Percentiles rank a stretch among this genome's conserved stretches.
Evolutionary conservation across 2,888 invertebrate species (phyloP).

Genomic region (Cactoblastis cactorum): DNA sequence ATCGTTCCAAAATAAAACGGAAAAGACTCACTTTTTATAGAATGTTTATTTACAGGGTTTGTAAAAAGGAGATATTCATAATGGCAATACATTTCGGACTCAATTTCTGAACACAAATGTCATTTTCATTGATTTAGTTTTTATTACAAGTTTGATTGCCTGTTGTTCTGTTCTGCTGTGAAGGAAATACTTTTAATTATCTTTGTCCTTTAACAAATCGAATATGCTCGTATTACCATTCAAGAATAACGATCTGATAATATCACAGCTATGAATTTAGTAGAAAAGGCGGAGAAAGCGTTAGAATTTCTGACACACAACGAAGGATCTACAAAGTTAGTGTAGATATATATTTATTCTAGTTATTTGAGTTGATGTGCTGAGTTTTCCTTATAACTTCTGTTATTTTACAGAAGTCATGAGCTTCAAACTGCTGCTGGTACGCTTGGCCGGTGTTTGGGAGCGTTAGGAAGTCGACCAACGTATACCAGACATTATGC

Average conservation of each 20-base stretch:
- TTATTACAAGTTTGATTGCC: slow-evolving; percentile 41
- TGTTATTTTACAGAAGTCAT: slow-evolving; percentile 51
- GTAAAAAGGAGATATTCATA: no score
- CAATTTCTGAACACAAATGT: slow-evolving; percentile 18
- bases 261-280: slow-evolving; percentile 57
- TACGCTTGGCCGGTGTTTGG: slow-evolving; percentile 65
- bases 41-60: no score
- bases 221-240: slow-evolving; percentile 33
- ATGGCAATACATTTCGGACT: no score
- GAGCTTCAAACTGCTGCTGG: slow-evolving; percentile 69
- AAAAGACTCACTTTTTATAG: no score
- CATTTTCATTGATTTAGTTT: slow-evolving; percentile 47
- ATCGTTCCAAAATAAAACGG: no score
- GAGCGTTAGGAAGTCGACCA: slow-evolving; percentile 61
- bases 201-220: slow-evolving; percentile 1
- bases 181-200: no score
- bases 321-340: slow-evolving; percentile 61
- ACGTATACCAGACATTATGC: slow-evolving; percentile 66
- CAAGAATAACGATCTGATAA: slow-evolving; percentile 29
- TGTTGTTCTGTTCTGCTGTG: slow-evolving; percentile 28
- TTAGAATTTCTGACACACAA: slow-evolving; percentile 64
- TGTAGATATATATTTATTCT: slow-evolving; percentile 26
- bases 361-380: slow-evolving; percentile 15
- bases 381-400: slow-evolving; percentile 11
- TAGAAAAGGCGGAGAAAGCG: slow-evolving; percentile 73